Conservation (phyloP, 2,888 invertebrate species). For the Helicoverpa assulta region DNA sequence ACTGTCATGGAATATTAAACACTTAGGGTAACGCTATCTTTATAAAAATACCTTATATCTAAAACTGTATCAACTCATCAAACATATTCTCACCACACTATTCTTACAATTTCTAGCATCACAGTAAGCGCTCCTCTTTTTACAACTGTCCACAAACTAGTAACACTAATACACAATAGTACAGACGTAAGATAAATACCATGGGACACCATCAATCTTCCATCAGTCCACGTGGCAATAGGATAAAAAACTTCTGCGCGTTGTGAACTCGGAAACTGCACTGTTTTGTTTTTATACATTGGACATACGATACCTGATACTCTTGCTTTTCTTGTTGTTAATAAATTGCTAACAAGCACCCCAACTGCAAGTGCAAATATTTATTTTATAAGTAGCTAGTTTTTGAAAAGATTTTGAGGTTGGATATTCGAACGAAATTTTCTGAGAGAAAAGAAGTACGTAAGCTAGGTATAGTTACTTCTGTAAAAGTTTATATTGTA, state of each 20-base stretch:
- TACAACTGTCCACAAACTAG: constrained; percentile 12
- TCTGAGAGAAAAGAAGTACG: too few species aligned
- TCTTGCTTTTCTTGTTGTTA: constrained; percentile 15
- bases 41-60: neutral
- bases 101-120: neutral
- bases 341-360: neutral
- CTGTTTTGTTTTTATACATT: constrained; percentile 21
- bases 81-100: too few species aligned
- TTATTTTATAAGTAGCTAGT: too few species aligned
- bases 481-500: too few species aligned
- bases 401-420: too few species aligned
- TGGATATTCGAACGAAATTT: too few species aligned
- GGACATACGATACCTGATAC: constrained; percentile 16
- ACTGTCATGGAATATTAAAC: too few species aligned
- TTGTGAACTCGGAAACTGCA: constrained; percentile 12
- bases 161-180: constrained; percentile 2
- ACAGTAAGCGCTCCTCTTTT: neutral
- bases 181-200: constrained; percentile 29
- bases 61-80: too few species aligned
- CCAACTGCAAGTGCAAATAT: too few species aligned
- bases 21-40: neutral
- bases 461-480: too few species aligned
- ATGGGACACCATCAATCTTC: constrained; percentile 53
- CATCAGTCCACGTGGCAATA: constrained; percentile 31
- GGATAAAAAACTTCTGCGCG: constrained; percentile 50